Evolutionary conservation across 2,797 vertebrate species (phyloP).

Genomic region (Enteromius afrohamiltoni): DNA sequence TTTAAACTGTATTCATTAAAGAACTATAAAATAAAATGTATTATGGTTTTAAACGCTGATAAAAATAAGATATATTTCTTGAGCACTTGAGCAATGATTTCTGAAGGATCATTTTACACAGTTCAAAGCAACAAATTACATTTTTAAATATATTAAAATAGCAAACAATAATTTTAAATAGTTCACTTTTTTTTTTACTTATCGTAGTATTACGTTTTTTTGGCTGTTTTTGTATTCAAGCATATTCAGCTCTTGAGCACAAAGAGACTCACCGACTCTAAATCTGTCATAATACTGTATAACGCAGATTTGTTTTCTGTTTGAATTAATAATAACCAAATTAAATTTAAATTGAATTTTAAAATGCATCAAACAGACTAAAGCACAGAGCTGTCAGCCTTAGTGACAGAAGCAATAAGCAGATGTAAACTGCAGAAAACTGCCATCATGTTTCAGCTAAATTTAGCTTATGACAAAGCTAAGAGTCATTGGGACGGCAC

Average conservation of each 20-base stretch:
- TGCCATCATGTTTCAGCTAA: conserved; percentile 21
- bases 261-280: background rate
- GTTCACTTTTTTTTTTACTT: background rate
- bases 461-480: conserved; percentile 13
- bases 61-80: background rate
- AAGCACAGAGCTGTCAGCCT: conserved; percentile 2
- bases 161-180: background rate
- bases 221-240: background rate
- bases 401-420: conserved; percentile 13
- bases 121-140: background rate
- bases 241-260: background rate
- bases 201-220: background rate
- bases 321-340: background rate
- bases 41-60: background rate
- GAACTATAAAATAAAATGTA: background rate
- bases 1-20: background rate
- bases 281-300: background rate
- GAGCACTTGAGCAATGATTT: background rate
- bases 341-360: background rate
- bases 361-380: conserved; percentile 7
- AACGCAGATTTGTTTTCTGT: background rate
- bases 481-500: background rate
- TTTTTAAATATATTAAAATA: background rate
- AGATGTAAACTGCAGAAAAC: background rate
- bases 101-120: background rate